Evolutionary conservation across 2,888 invertebrate genomes (phyloP).

Genomic region (Baccha elongata): DNA sequence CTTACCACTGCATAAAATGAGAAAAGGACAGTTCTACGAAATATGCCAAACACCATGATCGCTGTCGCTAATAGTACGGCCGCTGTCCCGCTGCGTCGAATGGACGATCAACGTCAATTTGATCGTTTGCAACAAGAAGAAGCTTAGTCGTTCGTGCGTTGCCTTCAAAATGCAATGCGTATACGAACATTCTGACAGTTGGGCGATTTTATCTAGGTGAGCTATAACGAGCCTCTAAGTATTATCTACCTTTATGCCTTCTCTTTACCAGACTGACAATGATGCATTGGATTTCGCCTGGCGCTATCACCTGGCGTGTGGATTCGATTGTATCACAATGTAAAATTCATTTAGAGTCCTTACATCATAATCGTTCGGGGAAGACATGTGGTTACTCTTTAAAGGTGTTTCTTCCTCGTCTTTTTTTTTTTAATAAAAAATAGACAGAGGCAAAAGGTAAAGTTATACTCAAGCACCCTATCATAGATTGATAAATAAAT

Average conservation of each 20-base stretch:
- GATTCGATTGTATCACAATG: constrained; percentile 29
- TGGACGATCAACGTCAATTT: constrained; percentile 38
- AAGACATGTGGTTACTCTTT: constrained; percentile 30
- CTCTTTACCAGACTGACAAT: constrained; percentile 57
- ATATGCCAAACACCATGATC: constrained; percentile 51
- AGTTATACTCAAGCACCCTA: constrained; percentile 1
- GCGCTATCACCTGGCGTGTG: constrained; percentile 72
- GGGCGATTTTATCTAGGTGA: constrained; percentile 62
- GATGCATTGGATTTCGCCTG: constrained; percentile 62
- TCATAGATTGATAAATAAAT: constrained; percentile 39
- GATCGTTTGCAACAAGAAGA: constrained; percentile 44
- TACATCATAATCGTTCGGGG: constrained; percentile 28
- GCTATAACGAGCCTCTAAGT: constrained; percentile 42
- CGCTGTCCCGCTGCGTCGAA: not conserved
- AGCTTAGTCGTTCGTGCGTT: constrained; percentile 39
- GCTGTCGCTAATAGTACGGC: constrained; percentile 52
- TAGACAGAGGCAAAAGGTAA: not conserved
- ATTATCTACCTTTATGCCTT: too few species aligned
- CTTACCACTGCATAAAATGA: constrained; percentile 19
- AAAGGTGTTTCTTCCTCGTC: constrained; percentile 40
- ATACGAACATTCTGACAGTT: constrained; percentile 48
- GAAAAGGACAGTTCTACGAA: constrained; percentile 54
- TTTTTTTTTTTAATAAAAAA: not conserved
- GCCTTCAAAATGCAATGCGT: constrained; percentile 31
- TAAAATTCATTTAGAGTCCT: constrained; percentile 31